Conservation (phyloP, 2,888 invertebrate genomes). For the Catocala nupta region DNA sequence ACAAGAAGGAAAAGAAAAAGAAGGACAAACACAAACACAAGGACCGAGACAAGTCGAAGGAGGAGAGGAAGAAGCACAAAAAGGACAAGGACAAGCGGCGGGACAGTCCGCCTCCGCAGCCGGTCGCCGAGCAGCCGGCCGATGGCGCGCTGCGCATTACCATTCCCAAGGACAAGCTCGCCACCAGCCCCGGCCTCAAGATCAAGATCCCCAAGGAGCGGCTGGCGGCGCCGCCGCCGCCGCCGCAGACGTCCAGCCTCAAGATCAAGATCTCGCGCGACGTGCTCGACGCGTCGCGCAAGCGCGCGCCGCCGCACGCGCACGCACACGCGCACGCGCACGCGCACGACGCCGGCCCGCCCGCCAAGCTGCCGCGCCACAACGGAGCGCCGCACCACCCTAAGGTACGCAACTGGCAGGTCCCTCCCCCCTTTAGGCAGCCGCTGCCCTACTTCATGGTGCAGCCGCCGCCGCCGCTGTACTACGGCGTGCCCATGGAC, state of each 20-base stretch:
- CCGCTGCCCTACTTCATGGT: conserved; percentile 77
- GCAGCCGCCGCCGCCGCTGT: conserved; percentile 76
- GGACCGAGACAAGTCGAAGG: conserved; percentile 91
- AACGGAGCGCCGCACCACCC: conserved; percentile 74
- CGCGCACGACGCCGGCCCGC: conserved; percentile 60
- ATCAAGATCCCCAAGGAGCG: conserved; percentile 94
- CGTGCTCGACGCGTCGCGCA: conserved; percentile 86
- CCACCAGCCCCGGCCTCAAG: conserved; percentile 88
- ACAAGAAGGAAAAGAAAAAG: conserved; percentile 91
- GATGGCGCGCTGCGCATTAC: conserved; percentile 78
- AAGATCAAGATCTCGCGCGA: conserved; percentile 95
- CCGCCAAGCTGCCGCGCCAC: conserved; percentile 74
- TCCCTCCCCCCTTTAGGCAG: conserved; percentile 69
- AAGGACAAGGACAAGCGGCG: conserved; percentile 87
- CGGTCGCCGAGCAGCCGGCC: conserved; percentile 46
- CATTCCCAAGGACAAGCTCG: conserved; percentile 78
- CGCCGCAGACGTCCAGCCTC: conserved; percentile 82
- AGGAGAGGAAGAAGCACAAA: conserved; percentile 91
- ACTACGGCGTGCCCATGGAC: conserved; percentile 75
- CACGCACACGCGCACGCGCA: conserved; percentile 57
- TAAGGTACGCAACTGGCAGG: conserved; percentile 81
- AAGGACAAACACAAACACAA: conserved; percentile 94
- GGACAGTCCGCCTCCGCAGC: conserved; percentile 59
- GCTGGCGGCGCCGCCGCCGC: conserved; percentile 86
- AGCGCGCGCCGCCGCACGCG: conserved; percentile 60